Evolutionary conservation across 2,113 vertebrate genomes (phyloP), one percentile per base, ranked within the genome.

Genomic region (Globicephala melas): DNA sequence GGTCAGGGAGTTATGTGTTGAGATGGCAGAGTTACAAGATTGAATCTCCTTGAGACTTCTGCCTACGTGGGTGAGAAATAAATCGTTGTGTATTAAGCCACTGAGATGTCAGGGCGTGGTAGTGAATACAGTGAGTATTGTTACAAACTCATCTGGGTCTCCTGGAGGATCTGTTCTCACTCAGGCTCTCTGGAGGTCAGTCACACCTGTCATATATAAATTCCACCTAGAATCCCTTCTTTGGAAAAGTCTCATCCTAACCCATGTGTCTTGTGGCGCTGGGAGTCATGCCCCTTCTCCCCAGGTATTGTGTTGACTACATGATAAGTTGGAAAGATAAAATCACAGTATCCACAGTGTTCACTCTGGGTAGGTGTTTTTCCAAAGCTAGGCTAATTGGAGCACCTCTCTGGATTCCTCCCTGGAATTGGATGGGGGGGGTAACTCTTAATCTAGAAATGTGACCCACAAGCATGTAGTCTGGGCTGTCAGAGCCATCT

Each of bases 381-480:
- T 41, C 28, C 36, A 50, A 74, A 60, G 17, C 2, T 8, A 68
- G 33, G 4, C 50, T 33, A 5, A 15, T 0, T 7, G 50, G 62
- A 70, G 41, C 33, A 33, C 11, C 60, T 23, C 14, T 28, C 41
- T 93, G 26, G 18, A 15, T 25, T 65, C 33, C 18, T 26, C 47
- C 6, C 6, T 23, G 26, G 55, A n/a, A 5, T 5, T 44, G 41
- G n/a, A 13, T 33, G 14, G 25, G 58, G 7, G 31, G 3, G 1
- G 11, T 23, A 31, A 63, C 4, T 44, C 26, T 44, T 26, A 18
- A n/a, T 44, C 53, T 20, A 9, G 36, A 28, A 26, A 60, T 1
- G 10, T 36, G 55, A 6, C n/a, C 28, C 20, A 0, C 4, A 1
- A 53, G n/a, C n/a, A 18, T 2, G 18, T n/a, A 31, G 36, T 10